Evolutionary conservation across 2,888 invertebrate genomes (phyloP).

Genomic region (Perizoma flavofasciatum): DNA sequence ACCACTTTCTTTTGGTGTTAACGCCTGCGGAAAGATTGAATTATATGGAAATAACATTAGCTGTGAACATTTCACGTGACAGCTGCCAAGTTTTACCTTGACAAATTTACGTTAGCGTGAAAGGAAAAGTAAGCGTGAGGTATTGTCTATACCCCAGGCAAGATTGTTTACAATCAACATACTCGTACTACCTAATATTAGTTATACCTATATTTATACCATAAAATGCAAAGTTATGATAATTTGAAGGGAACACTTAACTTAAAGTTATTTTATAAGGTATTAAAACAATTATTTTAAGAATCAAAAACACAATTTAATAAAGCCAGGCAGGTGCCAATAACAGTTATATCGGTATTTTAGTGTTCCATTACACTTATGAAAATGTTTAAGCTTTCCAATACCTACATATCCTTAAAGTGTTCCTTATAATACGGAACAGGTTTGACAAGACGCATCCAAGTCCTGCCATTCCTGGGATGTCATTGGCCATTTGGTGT

Average conservation of each 20-base stretch:
- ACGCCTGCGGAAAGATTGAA: too few relatives aligned
- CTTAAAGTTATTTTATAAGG: conserved; percentile 11
- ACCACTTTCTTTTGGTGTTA: too few relatives aligned
- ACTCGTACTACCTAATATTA: too few relatives aligned
- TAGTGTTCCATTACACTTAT: conserved; percentile 16
- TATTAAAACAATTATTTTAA: neutral
- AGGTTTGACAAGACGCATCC: conserved; percentile 30
- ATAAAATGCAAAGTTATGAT: conserved; percentile 6
- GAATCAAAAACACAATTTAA: conserved; percentile 5
- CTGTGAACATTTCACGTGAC: too few relatives aligned
- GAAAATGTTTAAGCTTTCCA: conserved; percentile 15
- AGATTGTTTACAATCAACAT: too few relatives aligned
- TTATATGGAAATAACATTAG: too few relatives aligned
- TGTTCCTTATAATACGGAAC: conserved; percentile 7
- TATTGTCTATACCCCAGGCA: too few relatives aligned
- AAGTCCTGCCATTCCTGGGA: conserved; percentile 24
- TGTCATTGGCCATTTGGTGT: conserved; percentile 26
- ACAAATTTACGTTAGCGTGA: too few relatives aligned
- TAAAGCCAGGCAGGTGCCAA: conserved; percentile 10
- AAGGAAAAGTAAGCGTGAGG: too few relatives aligned
- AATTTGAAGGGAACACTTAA: conserved; percentile 8
- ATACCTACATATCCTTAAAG: neutral
- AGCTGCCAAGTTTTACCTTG: too few relatives aligned
- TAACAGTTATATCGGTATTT: conserved; percentile 25
- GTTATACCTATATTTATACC: neutral